Conservation (phyloP, 2,797 vertebrate species). For the Potorous gilbertii region DNA sequence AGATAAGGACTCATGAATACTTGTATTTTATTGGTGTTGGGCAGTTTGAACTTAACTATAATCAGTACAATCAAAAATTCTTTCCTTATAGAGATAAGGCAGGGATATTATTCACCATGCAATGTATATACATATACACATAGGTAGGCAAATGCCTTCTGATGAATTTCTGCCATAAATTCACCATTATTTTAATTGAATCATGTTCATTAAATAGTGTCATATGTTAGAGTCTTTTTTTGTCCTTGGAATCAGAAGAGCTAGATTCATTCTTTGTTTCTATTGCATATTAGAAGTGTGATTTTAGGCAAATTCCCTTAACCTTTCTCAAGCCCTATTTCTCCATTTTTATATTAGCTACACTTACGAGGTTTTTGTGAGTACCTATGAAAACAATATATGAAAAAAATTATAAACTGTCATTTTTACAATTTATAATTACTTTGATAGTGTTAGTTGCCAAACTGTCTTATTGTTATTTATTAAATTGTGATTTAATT, state of each 20-base stretch:
- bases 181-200: neutral
- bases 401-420: neutral
- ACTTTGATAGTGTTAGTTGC: slow-evolving; percentile 33
- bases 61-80: slow-evolving; percentile 57
- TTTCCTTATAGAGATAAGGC: slow-evolving; percentile 38
- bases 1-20: slow-evolving; percentile 49
- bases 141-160: slow-evolving; percentile 18
- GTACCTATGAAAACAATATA: neutral
- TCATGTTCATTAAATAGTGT: neutral
- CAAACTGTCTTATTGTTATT: slow-evolving; percentile 44
- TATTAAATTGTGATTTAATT: neutral
- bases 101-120: neutral
- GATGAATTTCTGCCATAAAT: slow-evolving; percentile 47
- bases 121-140: neutral
- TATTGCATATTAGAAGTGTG: neutral
- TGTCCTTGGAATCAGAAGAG: neutral
- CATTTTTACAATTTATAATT: slow-evolving; percentile 32
- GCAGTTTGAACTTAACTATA: neutral
- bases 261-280: neutral
- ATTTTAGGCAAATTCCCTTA: neutral
- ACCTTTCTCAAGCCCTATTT: neutral
- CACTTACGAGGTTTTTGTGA: neutral
- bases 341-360: neutral
- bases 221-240: neutral
- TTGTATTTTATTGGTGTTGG: slow-evolving; percentile 41